A percentile compares a stretch with the other conserved stretches of the same genome.
Evolutionary conservation across 2,113 vertebrate genomes (phyloP).

Genomic region (Microcebus lehilahytsara): DNA sequence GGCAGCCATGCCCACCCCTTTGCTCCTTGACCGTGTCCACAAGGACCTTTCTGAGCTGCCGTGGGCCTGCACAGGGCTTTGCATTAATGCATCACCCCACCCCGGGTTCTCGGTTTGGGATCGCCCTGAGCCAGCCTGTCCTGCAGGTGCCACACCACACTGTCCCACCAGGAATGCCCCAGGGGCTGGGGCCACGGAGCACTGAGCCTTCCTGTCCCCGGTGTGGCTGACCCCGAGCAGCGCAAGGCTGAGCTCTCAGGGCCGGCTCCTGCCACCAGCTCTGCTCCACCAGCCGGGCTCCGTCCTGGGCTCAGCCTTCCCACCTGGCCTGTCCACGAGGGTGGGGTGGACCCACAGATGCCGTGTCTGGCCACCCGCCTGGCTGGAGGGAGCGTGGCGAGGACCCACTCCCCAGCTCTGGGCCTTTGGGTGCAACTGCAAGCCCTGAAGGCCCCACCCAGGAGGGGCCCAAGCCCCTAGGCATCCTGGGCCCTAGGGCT

Average conservation of each 20-base stretch:
- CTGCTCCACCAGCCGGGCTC: neutral
- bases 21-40: neutral
- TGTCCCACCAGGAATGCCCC: neutral
- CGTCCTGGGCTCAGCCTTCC: accelerated
- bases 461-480: accelerated
- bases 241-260: neutral
- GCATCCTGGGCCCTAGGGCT: neutral
- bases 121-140: accelerated
- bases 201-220: accelerated
- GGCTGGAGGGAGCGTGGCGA: neutral
- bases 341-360: accelerated
- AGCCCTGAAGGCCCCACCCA: neutral
- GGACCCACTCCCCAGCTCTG: neutral
- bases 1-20: accelerated
- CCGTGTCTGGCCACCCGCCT: neutral
- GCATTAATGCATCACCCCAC: accelerated
- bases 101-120: accelerated
- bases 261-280: neutral
- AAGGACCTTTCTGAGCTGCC: neutral
- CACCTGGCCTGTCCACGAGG: neutral
- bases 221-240: no score
- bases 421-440: neutral
- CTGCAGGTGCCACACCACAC: no score
- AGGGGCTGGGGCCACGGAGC: neutral
- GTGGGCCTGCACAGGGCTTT: no score